A percentile compares a stretch with the other conserved stretches of the same genome.
Evolutionary conservation across 2,113 vertebrate genomes (phyloP).

Genomic region (Coreoperca whiteheadi): DNA sequence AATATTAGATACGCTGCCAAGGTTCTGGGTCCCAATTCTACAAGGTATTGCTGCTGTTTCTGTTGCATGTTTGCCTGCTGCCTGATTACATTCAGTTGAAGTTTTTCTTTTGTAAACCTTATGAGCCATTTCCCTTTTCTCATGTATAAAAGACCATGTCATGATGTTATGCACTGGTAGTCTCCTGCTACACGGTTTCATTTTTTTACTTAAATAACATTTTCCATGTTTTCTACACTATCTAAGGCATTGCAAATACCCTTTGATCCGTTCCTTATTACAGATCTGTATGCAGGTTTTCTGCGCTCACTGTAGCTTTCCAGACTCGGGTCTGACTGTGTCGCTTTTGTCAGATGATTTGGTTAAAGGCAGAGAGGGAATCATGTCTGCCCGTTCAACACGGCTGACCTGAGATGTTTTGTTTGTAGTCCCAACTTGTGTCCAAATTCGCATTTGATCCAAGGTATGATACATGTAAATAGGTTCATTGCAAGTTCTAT

Average conservation of each 20-base stretch:
- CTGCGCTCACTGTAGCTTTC: background rate
- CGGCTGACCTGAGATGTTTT: background rate
- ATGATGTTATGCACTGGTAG: background rate
- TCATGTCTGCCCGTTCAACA: background rate
- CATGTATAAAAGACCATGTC: background rate
- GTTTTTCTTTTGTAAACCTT: background rate
- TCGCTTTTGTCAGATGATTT: background rate
- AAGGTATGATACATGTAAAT: background rate
- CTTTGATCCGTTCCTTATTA: conserved; percentile 2
- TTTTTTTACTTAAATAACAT: background rate
- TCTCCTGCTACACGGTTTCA: background rate
- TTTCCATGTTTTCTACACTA: background rate
- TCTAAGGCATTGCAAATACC: background rate
- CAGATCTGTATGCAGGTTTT: background rate
- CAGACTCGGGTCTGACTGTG: background rate
- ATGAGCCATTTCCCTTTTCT: background rate
- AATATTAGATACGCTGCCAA: background rate
- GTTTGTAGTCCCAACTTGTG: background rate
- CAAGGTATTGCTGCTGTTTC: conserved; percentile 13
- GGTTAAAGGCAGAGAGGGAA: background rate
- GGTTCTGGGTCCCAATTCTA: conserved; percentile 17
- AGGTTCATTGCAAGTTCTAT: background rate
- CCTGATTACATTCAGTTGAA: background rate
- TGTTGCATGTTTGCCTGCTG: background rate
- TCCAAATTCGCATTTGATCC: background rate